A percentile compares a stretch with the other conserved stretches of the same genome.
These are phyloP conservation scores for Strigamia maritima DNA, from an alignment of 2,888 invertebrate genomes.

Conservation along the genomic window DNA sequence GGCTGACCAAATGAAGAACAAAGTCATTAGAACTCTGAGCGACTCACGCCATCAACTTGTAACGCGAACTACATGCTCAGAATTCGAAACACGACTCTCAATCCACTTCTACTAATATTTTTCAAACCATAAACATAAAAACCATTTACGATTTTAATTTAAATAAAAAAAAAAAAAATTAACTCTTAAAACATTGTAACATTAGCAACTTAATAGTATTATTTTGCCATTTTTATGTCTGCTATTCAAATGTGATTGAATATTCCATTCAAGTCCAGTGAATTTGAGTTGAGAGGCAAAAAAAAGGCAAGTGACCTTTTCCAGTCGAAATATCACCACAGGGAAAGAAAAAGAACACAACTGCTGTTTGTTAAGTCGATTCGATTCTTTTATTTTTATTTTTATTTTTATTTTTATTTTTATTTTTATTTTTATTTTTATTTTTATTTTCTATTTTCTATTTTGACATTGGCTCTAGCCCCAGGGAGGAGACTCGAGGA, in stretches of 20 bases:
- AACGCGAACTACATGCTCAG: not conserved
- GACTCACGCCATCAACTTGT: constrained; percentile 26
- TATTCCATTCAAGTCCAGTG: not conserved
- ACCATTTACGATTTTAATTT: not conserved
- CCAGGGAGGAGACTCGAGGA: not conserved
- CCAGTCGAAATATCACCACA: not conserved
- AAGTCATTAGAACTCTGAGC: constrained; percentile 17
- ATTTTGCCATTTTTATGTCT: not conserved
- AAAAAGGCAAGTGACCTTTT: not conserved
- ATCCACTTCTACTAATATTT: not conserved
- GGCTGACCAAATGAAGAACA: constrained; percentile 24
- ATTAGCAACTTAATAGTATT: not conserved
- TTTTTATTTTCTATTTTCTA: no score
- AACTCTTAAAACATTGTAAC: not conserved
- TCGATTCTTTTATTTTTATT: no score
- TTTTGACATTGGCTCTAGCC: not conserved
- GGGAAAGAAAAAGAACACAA: not conserved
- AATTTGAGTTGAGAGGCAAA: not conserved
- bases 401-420: no score
- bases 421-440: no score
- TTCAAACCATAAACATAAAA: not conserved
- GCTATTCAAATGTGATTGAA: not conserved
- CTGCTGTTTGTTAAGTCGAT: not conserved
- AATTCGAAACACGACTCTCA: not conserved
- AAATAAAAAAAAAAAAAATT: not conserved